Base-by-base conservation (phyloP, 1,140 invertebrate species). In the Laodelphax striatellus region DNA sequence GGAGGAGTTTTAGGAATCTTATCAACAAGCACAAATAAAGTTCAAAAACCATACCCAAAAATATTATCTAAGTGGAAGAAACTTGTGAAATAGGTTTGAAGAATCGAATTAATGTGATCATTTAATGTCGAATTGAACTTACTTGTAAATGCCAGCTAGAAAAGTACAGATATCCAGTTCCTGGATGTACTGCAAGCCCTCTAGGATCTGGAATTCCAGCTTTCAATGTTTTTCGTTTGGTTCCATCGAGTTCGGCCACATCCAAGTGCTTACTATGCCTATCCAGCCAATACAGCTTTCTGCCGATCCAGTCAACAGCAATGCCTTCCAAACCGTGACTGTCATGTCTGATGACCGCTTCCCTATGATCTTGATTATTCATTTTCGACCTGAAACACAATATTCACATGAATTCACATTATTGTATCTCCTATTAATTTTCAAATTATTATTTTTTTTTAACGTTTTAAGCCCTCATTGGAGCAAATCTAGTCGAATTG, bases 231-330 rank as follows among this genome's bases (percentile, higher is more conserved):
- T 88, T 89, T 24, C 94, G 79, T 68, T 87, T 90, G 0, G 90
- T 94, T 13, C 96, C 97, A 73, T 98, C 87, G 52, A 98, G 72
- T 73, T 98, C 94, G 1, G 88, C 78, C 0, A 97, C 92, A 71
- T 97, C 90, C 57, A 98, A 73, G 70, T 96, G 93, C 74, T 94
- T 94, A 0, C 91, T 92, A 70, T 94, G 92, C 54, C 94, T 79
- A 70, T 99, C 96, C n/a, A 98, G 75, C 94, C 94, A 98, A 70
- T 98, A 98, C 0, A 99, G 73, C 72, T 99, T 99, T 54, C 92
- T 81, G 6, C 87, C 94, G 24, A 98, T 81, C 97, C 97, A 99
- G 73, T 99, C 97, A 5, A 98, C 81, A 0, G 93, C 87, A 16
- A 99, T 84, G n/a, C 94, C 96, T 79, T 98, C 95, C 14, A 97